These are phyloP conservation scores for Melinaea marsaeus DNA, from an alignment of 2,888 invertebrate species.

Conservation along the genomic window DNA sequence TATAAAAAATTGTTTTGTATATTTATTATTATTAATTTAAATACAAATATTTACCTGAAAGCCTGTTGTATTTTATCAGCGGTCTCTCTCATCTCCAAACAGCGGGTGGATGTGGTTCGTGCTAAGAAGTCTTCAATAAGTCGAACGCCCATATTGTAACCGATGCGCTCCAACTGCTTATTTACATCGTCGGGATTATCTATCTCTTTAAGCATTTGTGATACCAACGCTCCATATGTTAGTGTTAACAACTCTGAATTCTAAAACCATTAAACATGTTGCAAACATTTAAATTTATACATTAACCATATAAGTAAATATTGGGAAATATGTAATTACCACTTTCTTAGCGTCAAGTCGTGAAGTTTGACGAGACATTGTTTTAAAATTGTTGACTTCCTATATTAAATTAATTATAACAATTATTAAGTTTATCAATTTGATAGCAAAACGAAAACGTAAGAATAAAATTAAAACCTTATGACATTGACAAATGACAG, in stretches of 20 bases:
- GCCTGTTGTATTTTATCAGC: conserved; percentile 95
- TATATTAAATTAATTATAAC: too few relatives aligned
- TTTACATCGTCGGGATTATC: conserved; percentile 99
- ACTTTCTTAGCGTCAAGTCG: conserved; percentile 88
- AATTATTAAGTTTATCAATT: too few relatives aligned
- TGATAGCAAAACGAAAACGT: too few relatives aligned
- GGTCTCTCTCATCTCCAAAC: conserved; percentile 97
- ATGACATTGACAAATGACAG: conserved; percentile 2
- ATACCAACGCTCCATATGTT: conserved; percentile 98
- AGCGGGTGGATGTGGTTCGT: conserved; percentile 91
- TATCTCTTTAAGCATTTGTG: conserved; percentile 97
- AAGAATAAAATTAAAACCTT: too few relatives aligned
- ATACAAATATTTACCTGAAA: conserved; percentile 63
- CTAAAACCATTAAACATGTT: conserved; percentile 69
- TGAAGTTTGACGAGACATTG: conserved; percentile 84
- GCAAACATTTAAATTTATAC: conserved; percentile 16
- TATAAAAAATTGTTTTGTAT: too few relatives aligned
- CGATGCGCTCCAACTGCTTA: conserved; percentile 95
- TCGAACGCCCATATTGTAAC: conserved; percentile 98
- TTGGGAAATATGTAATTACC: conserved; percentile 62
- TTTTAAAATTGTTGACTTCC: too few relatives aligned
- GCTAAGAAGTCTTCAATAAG: conserved; percentile 98
- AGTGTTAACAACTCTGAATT: conserved; percentile 97
- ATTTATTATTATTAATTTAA: not conserved
- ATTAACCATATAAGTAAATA: not conserved